These are phyloP conservation scores for Palythoa grandiflora DNA, from an alignment of 92 coral and sea anemone genomes.

Conservation along the genomic window DNA sequence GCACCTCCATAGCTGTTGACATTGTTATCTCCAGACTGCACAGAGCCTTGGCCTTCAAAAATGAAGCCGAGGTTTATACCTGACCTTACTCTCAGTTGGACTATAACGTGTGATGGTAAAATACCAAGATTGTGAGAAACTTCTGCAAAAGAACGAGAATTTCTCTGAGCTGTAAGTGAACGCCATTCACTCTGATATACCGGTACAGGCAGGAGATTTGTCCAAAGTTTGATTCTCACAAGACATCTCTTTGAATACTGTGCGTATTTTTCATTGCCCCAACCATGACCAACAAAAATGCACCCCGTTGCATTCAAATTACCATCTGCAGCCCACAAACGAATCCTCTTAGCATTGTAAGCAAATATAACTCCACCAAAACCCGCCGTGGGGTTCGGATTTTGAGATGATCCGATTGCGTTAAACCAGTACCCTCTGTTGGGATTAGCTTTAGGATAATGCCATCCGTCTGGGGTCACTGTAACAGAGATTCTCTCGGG, in stretches of 20 bases:
- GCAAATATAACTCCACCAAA: slow-evolving; percentile 98
- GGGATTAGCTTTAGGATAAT: slow-evolving; percentile 49
- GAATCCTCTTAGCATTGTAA: slow-evolving; percentile 79
- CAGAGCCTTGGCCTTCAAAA: slow-evolving; percentile 92
- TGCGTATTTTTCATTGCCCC: slow-evolving; percentile 74
- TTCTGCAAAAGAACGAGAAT: slow-evolving; percentile 63
- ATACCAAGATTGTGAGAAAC: slow-evolving; percentile 57
- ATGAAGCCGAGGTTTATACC: slow-evolving; percentile 74
- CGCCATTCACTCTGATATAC: slow-evolving; percentile 80
- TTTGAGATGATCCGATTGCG: slow-evolving; percentile 86
- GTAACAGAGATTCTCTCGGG: slow-evolving; percentile 89
- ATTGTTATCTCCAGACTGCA: slow-evolving; percentile 82
- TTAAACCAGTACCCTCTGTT: slow-evolving; percentile 94
- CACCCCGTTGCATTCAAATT: slow-evolving; percentile 77
- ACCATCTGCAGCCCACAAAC: slow-evolving; percentile 86
- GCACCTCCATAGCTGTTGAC: slow-evolving; percentile 88
- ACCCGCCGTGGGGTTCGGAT: slow-evolving; percentile 66
- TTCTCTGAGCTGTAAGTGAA: slow-evolving; percentile 68
- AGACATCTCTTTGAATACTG: slow-evolving; percentile 79
- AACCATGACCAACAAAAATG: slow-evolving; percentile 79
- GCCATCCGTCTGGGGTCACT: slow-evolving; percentile 68
- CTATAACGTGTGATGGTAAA: slow-evolving; percentile 78
- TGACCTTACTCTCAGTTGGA: slow-evolving; percentile 68
- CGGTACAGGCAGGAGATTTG: slow-evolving; percentile 80
- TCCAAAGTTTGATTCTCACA: slow-evolving; percentile 84